Conservation (phyloP, 2,797 vertebrate species). For the Onychomys arenicola region DNA sequence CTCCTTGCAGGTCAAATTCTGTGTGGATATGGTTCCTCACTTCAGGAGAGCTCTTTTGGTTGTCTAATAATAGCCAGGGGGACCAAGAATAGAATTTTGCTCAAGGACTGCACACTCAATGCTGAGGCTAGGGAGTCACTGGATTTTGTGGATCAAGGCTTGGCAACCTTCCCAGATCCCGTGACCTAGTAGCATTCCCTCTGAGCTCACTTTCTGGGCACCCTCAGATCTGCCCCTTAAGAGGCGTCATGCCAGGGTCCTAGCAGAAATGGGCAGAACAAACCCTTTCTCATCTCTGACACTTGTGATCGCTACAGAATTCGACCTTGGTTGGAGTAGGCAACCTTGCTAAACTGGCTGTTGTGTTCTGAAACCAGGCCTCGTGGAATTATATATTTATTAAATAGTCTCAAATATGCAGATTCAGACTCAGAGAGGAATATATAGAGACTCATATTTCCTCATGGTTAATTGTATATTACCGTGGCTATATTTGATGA, state of each 20-base stretch:
- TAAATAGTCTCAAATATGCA: conserved; percentile 54
- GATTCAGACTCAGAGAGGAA: conserved; percentile 45
- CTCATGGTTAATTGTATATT: conserved; percentile 69
- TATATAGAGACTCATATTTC: conserved; percentile 63
- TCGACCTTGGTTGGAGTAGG: conserved; percentile 71
- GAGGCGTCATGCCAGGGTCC: conserved; percentile 34
- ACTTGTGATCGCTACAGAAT: conserved; percentile 66
- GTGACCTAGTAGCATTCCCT: background rate
- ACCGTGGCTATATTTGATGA: conserved; percentile 59
- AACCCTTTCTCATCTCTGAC: conserved; percentile 63
- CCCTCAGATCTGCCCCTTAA: background rate
- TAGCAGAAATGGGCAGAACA: conserved; percentile 65
- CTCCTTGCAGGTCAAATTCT: conserved; percentile 46
- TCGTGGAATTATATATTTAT: conserved; percentile 58
- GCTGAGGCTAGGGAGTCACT: conserved; percentile 20
- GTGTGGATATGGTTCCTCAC: conserved; percentile 38
- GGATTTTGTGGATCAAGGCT: conserved; percentile 15
- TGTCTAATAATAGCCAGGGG: conserved; percentile 76
- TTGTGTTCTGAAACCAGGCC: conserved; percentile 67
- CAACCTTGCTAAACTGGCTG: conserved; percentile 67
- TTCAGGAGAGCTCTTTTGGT: conserved; percentile 42
- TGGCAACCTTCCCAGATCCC: conserved; percentile 18
- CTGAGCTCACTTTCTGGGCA: conserved; percentile 45
- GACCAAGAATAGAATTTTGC: conserved; percentile 76
- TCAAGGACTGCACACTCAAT: conserved; percentile 1